phyloP scores from a whole-genome alignment of 92 coral and sea anemone species.

The Porites lobata region DNA sequence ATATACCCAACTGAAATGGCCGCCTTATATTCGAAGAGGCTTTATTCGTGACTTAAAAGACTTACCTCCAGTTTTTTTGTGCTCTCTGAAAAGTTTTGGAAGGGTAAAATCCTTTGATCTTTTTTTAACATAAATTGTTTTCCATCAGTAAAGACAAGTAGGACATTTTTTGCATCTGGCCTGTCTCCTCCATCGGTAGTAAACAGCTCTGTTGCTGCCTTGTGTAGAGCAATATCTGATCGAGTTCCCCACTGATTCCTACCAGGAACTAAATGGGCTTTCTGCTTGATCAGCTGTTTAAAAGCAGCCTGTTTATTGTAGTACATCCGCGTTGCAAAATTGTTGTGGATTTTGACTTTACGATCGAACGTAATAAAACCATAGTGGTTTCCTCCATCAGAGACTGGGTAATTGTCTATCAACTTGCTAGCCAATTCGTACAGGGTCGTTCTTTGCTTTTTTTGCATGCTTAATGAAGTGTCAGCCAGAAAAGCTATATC shows the following conservation, averaged over 20 bases:
- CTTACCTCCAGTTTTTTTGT: background rate
- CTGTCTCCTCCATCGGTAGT: conserved; percentile 8
- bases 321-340: background rate
- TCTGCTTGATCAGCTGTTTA: background rate
- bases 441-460: background rate
- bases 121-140: background rate
- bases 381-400: conserved; percentile 7
- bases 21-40: too few relatives aligned
- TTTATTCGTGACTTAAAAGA: background rate
- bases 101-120: background rate
- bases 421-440: background rate
- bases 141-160: conserved; percentile 16
- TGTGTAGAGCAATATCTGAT: background rate
- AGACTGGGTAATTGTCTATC: background rate
- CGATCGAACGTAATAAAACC: background rate
- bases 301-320: background rate
- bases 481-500: conserved; percentile 20
- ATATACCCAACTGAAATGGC: too few relatives aligned
- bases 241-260: conserved; percentile 12
- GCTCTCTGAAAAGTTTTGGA: background rate
- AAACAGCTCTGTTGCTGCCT: conserved; percentile 1
- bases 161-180: conserved; percentile 2
- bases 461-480: conserved; percentile 7
- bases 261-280: background rate
- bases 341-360: background rate